Evolutionary conservation across 2,113 vertebrate species (phyloP).

Genomic region (Probosciger aterrimus): DNA sequence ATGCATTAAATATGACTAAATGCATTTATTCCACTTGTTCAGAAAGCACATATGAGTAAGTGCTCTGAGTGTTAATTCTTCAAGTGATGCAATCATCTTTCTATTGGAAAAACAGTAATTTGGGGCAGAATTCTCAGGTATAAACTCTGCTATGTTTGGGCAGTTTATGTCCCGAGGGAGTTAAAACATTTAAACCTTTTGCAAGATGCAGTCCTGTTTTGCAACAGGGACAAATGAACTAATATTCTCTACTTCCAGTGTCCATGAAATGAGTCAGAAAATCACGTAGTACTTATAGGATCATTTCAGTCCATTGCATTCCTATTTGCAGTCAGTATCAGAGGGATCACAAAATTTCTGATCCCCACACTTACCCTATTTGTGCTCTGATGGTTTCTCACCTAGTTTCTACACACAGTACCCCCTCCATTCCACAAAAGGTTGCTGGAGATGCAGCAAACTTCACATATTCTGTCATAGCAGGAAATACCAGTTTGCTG

Average conservation of each 20-base stretch:
- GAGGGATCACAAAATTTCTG: neutral
- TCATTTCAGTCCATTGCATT: neutral
- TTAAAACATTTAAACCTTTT: neutral
- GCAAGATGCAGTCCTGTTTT: neutral
- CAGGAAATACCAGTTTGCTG: neutral
- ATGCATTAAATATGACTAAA: neutral
- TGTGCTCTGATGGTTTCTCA: neutral
- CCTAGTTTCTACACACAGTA: neutral
- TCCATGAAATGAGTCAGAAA: neutral
- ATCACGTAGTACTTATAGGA: neutral
- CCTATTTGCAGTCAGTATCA: neutral
- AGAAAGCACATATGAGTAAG: neutral
- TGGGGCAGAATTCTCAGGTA: neutral
- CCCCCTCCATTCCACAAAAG: neutral
- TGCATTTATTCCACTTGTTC: neutral
- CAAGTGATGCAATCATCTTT: neutral
- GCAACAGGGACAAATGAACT: neutral
- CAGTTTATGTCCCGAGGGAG: neutral
- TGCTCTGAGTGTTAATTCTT: neutral
- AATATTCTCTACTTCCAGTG: neutral
- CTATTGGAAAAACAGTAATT: neutral
- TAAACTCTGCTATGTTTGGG: neutral
- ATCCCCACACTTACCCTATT: neutral
- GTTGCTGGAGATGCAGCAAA: neutral
- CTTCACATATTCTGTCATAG: neutral